Base-by-base conservation (phyloP, 2,113 vertebrate genomes). In the Rhabdomys dilectus region DNA sequence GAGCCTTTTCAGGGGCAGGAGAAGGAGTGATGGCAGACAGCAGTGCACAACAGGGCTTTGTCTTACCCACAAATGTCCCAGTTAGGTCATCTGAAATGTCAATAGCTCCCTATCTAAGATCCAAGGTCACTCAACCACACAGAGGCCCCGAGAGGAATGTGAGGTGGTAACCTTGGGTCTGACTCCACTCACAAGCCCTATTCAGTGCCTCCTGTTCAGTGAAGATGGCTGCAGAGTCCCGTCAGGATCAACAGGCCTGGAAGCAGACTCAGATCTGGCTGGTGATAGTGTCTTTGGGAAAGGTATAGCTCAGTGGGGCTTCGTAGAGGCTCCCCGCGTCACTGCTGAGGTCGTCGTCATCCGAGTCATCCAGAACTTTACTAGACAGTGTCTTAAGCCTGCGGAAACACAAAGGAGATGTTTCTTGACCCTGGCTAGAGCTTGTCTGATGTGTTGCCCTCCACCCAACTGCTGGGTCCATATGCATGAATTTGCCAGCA, bases 281-380 rank as follows among this genome's bases (percentile, higher is more conserved):
- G 97, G 86, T 22, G 36, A 70, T 15, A 5, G 98, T n/a, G 39
- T 99, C 99, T 98, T 99, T 99, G 92, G 99, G 98, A 73, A 98
- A 99, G 93, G 98, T 98, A 97, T 99, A 99, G 91, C 98, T 98
- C 34, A 99, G 98, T 0, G 99, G 97, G 0, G 98, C 99, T 97
- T 99, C 99, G 85, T 99, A 99, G 96, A 99, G 99, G 60, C 99
- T 99, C 19, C 99, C 99, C 15, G 99, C 99, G 0, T 99, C 99
- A 0, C 99, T 99, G 98, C 99, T 99, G 97, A 99, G 97, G 90
- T 99, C 99, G 0, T 99, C 98, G 0, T 98, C 93, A 0, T 94
- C 98, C 0, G 98, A 98, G 0, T 99, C 99, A 0, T 99, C 99
- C 94, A 99, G 98, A 62, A 99, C 96, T 56, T 99, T 99, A 89